Base-by-base conservation (phyloP, 2,113 vertebrate species). In the Varanus salvator region DNA sequence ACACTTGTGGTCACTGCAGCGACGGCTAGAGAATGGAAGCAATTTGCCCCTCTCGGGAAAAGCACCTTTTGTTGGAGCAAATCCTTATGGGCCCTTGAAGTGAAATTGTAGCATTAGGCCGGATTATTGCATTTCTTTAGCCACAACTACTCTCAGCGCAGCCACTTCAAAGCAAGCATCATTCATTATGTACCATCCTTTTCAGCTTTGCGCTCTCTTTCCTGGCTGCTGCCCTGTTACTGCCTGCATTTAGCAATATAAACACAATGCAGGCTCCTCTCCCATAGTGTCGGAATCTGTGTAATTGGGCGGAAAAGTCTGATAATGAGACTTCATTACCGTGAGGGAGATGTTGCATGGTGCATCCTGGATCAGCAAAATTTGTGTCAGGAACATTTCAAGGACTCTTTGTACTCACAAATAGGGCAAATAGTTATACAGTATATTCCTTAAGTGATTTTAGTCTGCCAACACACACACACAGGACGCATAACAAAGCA, bases 321-420 rank as follows among this genome's bases (percentile, higher is more conserved):
- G 86, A 88, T 93, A 92, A 89, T n/a, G 78, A 92, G 72, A 85
- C 87, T n/a, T 90, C 91, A n/a, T 84, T 85, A 87, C 48, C 88
- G 48, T 89, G 88, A 92, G 69, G 64, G 23, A 88, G 76, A 87
- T 31, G 85, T 0, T 38, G 25, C 0, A 0, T 15, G 34, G 77
- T 87, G 85, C 8, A 66, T 69, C 81, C 74, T 12, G 69, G 31
- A 85, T 93, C 69, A 89, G 83, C 90, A 94, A 90, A 91, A 89
- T 76, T 76, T 1, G 7, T 14, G 2, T 87, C 14, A 74, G 78
- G 89, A 92, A 44, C 0, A 0, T 87, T 89, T 90, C 86, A 95
- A 93, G 90, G 90, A 90, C 80, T 77, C 86, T 80, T 77, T 84
- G 19, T 69, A 89, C 7, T 71, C 82, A 85, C 57, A 66, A 87